phyloP scores from a whole-genome alignment of 2,113 vertebrate species.

The Tupaia tana region DNA sequence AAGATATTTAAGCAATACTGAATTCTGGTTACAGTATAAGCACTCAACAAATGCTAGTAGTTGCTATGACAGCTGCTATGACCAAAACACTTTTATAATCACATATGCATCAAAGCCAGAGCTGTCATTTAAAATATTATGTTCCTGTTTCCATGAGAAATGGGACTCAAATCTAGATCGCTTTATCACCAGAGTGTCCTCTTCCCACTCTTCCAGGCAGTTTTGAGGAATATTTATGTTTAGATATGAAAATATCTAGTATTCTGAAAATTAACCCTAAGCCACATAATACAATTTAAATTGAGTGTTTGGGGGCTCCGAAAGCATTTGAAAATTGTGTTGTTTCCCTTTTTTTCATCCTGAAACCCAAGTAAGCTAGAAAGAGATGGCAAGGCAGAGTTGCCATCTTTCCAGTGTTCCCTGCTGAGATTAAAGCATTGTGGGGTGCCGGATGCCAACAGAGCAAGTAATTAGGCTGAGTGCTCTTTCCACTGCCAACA shows the following conservation, averaged over 20 bases:
- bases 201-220: not conserved
- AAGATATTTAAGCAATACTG: not conserved
- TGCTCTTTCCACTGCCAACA: not conserved
- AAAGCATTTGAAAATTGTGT: not conserved
- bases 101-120: fast-evolving
- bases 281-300: not conserved
- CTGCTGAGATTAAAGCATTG: not conserved
- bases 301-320: not conserved
- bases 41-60: not conserved
- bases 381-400: fast-evolving
- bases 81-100: not conserved
- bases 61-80: not conserved
- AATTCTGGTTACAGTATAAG: not conserved
- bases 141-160: not conserved
- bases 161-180: not conserved
- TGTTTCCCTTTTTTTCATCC: not conserved
- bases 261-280: slow-evolving; percentile 6
- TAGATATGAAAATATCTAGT: not conserved
- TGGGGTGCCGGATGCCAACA: not conserved
- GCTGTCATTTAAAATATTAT: not conserved
- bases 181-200: not conserved
- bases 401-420: not conserved
- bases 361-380: not conserved
- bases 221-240: not conserved
- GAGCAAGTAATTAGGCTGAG: not conserved